phyloP scores from a whole-genome alignment of 2,888 invertebrate genomes.

The Emmelina monodactyla region DNA sequence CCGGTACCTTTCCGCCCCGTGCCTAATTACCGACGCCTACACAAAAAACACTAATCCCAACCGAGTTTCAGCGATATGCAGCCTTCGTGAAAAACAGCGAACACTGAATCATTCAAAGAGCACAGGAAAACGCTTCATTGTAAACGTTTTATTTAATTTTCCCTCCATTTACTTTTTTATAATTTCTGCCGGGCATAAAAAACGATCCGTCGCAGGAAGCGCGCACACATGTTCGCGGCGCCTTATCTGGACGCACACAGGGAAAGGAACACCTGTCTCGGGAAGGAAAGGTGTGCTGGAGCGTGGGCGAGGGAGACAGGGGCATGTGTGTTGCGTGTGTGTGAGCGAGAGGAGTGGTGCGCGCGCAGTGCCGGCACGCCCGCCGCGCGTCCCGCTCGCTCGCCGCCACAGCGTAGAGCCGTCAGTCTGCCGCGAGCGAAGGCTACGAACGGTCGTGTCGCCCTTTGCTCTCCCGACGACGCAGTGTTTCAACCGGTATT shows the following conservation, averaged over 20 bases:
- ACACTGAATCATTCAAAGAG: slow-evolving; percentile 61
- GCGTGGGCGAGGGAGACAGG: slow-evolving; percentile 38
- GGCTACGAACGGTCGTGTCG: slow-evolving; percentile 53
- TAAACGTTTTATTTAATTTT: slow-evolving; percentile 67
- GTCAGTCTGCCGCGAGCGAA: slow-evolving; percentile 62
- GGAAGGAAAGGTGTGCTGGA: slow-evolving; percentile 62
- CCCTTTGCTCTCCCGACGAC: slow-evolving; percentile 57
- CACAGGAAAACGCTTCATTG: slow-evolving; percentile 65
- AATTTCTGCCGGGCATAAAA: slow-evolving; percentile 64
- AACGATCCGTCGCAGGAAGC: slow-evolving; percentile 65
- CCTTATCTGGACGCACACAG: slow-evolving; percentile 55
- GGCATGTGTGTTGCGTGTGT: slow-evolving; percentile 27
- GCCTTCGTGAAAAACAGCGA: slow-evolving; percentile 51
- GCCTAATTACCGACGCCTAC: slow-evolving; percentile 64
- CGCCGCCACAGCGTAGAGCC: slow-evolving; percentile 33
- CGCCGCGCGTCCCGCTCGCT: slow-evolving; percentile 61
- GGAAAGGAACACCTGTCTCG: slow-evolving; percentile 60
- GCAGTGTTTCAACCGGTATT: slow-evolving; percentile 62
- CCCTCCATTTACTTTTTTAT: slow-evolving; percentile 66
- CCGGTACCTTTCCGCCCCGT: slow-evolving; percentile 56
- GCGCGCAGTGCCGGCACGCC: slow-evolving; percentile 59
- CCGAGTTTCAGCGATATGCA: slow-evolving; percentile 18
- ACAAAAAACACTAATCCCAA: slow-evolving; percentile 44
- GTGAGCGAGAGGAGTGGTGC: slow-evolving; percentile 43
- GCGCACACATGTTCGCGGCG: slow-evolving; percentile 37